Evolutionary conservation across 2,113 vertebrate species (phyloP).

Genomic region (Equus quagga): DNA sequence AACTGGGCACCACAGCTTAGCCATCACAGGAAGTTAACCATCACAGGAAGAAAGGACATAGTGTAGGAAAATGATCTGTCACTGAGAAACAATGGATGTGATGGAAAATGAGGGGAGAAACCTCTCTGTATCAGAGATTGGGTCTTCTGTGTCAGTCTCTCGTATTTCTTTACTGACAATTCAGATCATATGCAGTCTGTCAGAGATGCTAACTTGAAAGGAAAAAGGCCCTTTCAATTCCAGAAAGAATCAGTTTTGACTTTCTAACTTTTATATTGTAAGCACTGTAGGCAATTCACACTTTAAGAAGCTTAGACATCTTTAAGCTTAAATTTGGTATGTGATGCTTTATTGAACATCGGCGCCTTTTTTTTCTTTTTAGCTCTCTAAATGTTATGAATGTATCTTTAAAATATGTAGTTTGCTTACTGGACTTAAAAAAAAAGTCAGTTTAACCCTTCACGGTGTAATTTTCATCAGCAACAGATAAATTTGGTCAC

Average conservation of each 20-base stretch:
- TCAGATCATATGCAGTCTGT: background rate
- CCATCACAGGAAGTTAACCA: background rate
- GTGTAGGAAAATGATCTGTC: background rate
- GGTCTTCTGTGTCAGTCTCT: background rate
- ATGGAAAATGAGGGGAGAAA: background rate
- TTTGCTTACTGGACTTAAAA: background rate
- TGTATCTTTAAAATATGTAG: background rate
- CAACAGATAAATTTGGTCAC: background rate
- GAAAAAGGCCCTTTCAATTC: background rate
- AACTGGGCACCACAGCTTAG: background rate
- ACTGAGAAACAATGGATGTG: background rate
- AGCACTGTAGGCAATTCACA: background rate
- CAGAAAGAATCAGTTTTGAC: background rate
- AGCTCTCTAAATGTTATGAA: constrained; percentile 23
- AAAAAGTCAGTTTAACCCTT: background rate
- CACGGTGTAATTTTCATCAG: background rate
- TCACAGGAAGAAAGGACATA: background rate
- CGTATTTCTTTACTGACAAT: background rate
- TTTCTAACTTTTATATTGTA: background rate
- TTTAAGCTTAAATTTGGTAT: background rate
- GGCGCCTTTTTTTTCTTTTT: background rate
- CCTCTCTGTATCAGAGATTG: background rate
- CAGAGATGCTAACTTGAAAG: background rate
- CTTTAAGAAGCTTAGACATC: background rate
- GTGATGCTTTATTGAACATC: background rate